Conservation (phyloP, 2,113 vertebrate species). For the Lasiurus borealis region DNA sequence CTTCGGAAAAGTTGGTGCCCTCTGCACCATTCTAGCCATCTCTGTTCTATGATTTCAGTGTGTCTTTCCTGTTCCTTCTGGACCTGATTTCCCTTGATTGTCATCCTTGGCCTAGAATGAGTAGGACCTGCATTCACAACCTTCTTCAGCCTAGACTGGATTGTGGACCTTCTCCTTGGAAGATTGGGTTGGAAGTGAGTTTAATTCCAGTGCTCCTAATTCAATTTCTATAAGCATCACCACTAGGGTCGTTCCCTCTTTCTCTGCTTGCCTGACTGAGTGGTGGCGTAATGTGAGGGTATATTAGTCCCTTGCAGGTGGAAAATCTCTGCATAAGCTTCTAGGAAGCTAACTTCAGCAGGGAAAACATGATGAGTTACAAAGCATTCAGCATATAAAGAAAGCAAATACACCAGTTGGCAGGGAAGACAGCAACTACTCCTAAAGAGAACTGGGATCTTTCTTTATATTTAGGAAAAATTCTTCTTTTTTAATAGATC, state of each 20-base stretch:
- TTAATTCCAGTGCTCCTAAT: background rate
- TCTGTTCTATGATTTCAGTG: background rate
- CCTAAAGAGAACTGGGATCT: background rate
- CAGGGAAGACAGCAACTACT: background rate
- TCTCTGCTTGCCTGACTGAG: background rate
- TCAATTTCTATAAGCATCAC: background rate
- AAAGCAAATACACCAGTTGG: background rate
- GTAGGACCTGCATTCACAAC: background rate
- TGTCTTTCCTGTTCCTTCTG: background rate
- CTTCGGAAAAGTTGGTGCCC: background rate
- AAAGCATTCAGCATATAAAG: background rate
- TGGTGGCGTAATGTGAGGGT: background rate
- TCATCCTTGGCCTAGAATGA: background rate
- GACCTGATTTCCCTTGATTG: background rate
- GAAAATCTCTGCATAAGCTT: background rate
- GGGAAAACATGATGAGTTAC: background rate
- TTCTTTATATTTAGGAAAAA: background rate
- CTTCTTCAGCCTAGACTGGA: background rate
- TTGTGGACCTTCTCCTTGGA: background rate
- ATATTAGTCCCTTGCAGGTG: background rate
- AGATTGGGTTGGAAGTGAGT: background rate
- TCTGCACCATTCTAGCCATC: background rate
- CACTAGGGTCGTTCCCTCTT: background rate
- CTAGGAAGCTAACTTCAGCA: background rate
- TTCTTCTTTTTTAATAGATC: background rate